Evolutionary conservation across 2,888 invertebrate genomes (phyloP).

Genomic region (Iselma pallidipennis): DNA sequence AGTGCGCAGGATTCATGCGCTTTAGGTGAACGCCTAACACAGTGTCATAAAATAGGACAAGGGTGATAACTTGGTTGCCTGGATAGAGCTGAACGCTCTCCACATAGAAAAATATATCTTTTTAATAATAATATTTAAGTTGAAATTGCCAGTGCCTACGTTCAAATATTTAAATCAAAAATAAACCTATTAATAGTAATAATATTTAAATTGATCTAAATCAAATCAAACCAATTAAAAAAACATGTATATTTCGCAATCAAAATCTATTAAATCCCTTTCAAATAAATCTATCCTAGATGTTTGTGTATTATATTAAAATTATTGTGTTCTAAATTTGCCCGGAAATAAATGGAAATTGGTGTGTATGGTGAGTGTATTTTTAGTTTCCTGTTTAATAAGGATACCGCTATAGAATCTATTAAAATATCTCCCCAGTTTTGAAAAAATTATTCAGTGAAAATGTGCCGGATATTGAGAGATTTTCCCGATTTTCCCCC

Average conservation of each 20-base stretch:
- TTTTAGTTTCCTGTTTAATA: slow-evolving; percentile 20
- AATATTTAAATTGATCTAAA: slow-evolving; percentile 9
- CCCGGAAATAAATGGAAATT: slow-evolving; percentile 17
- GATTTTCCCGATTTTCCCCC: not conserved
- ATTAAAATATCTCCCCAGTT: not conserved
- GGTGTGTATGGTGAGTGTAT: slow-evolving; percentile 30
- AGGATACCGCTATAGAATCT: no score
- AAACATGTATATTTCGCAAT: slow-evolving; percentile 12
- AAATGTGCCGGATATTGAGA: not conserved
- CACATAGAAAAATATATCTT: slow-evolving; percentile 10
- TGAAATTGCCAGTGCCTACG: slow-evolving; percentile 26
- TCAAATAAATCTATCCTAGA: slow-evolving; percentile 5
- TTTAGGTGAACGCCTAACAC: slow-evolving; percentile 41
- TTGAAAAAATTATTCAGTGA: no score
- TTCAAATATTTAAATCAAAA: slow-evolving; percentile 21
- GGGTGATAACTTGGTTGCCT: slow-evolving; percentile 40
- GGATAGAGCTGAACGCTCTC: slow-evolving; percentile 29
- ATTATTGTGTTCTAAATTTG: slow-evolving; percentile 1
- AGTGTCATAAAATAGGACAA: slow-evolving; percentile 41
- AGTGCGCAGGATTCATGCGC: slow-evolving; percentile 37
- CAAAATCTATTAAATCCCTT: slow-evolving; percentile 6
- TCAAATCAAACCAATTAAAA: not conserved
- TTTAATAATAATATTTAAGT: slow-evolving; percentile 27
- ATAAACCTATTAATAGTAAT: not conserved
- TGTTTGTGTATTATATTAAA: slow-evolving; percentile 1